Conservation (phyloP, 1,140 invertebrate species). For the Drosophila auraria region DNA sequence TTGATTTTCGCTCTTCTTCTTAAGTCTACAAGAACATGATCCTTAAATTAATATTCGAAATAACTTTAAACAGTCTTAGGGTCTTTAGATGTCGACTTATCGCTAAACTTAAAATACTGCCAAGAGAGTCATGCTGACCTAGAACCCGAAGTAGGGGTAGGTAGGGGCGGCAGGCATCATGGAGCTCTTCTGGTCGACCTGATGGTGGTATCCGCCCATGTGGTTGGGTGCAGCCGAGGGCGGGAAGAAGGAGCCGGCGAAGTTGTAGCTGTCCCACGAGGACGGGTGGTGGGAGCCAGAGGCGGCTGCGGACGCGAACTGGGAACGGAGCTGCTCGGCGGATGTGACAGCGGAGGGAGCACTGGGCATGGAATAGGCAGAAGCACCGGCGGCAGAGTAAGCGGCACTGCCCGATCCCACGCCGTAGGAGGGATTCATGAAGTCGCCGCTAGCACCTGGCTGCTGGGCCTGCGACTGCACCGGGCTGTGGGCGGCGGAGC, state of each 20-base stretch:
- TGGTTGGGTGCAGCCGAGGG: constrained; percentile 49
- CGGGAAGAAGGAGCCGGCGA: constrained; percentile 75
- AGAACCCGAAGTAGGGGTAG: constrained; percentile 81
- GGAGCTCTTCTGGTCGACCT: constrained; percentile 59
- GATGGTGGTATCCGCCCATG: constrained; percentile 70
- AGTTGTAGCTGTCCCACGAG: constrained; percentile 81
- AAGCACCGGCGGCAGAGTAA: constrained; percentile 27
- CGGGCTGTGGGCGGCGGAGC: constrained; percentile 78
- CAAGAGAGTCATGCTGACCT: constrained; percentile 16
- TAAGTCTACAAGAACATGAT: constrained; percentile 8
- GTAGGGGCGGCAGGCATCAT: constrained; percentile 54
- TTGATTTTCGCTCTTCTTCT: constrained; percentile 10
- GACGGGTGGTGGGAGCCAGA: constrained; percentile 69
- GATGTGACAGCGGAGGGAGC: constrained; percentile 54
- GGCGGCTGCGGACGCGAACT: constrained; percentile 76
- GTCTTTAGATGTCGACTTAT: constrained; percentile 30
- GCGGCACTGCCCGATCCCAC: constrained; percentile 23
- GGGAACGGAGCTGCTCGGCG: constrained; percentile 79
- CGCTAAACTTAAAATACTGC: constrained; percentile 17
- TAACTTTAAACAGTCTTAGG: constrained; percentile 69
- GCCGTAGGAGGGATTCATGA: constrained; percentile 55
- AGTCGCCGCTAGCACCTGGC: constrained; percentile 31
- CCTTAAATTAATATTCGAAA: constrained; percentile 26
- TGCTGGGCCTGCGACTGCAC: constrained; percentile 46
- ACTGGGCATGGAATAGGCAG: constrained; percentile 60